Base-by-base conservation (phyloP, 1,140 invertebrate genomes). In the Aporrectodea caliginosa region DNA sequence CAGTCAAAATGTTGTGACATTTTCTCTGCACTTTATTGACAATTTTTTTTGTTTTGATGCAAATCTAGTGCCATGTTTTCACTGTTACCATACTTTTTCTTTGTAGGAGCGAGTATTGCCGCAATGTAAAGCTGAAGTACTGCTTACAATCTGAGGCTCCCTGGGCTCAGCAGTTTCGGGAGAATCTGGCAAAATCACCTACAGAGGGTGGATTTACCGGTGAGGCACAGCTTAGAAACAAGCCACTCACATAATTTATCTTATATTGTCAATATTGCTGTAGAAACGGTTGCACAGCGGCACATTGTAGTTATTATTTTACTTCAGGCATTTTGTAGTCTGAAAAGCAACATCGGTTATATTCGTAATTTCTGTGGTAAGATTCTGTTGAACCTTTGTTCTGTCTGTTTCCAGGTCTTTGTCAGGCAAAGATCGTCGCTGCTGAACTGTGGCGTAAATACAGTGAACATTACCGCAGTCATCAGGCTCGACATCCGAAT, bases 91-190 rank as follows among this genome's bases (percentile, higher is more conserved):
- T n/a, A n/a, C n/a, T n/a, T n/a, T n/a, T n/a, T n/a, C n/a, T n/a
- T 58, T 6, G 22, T 69, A 82, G 82, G 80, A 82, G 80, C 71
- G 82, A 82, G 35, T 81, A 78, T 32, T 81, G 80, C 69, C 74
- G 82, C 2, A 81, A 82, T 72, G 80, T 81, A 35, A 81, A 82
- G 69, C 75, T 82, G n/a, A 79, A 82, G 68, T 82, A 73, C 76
- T 82, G 82, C 43, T 69, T 82, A 30, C 81, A 82, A 58, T 68
- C 82, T 1, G 80, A 82, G 33, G 43, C 80, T 43, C 69, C 34
- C 2, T 82, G 82, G 82, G 80, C 82, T 0, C 70, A 73, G 35
- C 80, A 82, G n/a, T 82, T 81, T 69, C 30, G 80, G 34, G 35
- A 78, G 31, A 79, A 77, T 34, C 73, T 82, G 2, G 68, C 68